Evolutionary conservation across 2,888 invertebrate species (phyloP), one percentile per base, ranked within the genome.

Genomic region (Baronia brevicornis): DNA sequence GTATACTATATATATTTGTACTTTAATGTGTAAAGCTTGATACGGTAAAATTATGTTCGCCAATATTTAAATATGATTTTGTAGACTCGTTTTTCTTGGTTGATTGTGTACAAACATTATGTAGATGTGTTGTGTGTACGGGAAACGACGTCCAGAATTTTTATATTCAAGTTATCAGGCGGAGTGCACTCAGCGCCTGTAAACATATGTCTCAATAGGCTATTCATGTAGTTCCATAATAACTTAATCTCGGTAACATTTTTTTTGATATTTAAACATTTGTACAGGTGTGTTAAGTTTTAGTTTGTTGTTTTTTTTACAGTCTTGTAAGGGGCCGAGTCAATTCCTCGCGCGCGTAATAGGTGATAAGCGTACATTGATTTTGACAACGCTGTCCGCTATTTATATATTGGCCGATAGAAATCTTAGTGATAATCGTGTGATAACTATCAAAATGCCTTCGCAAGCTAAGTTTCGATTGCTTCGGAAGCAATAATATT

Each of bases 241-340:
- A 43, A 34, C 33, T 52, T 50, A 62, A 63, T 63, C 54, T 63
- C 59, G 51, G 48, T 54, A 60, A 51, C 43, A 54, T 58, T 48
- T 40, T n/a, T 46, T 47, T 49, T 55, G 48, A 66, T 61, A 68
- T 72, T 70, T 63, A 63, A 67, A 56, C 54, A 65, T 67, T 67
- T 79, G 72, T 77, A 68, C 73, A 75, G 63, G 58, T 63, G 60
- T 59, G 66, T 69, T 74, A 70, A 71, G 73, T 74, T 72, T 69
- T 71, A 67, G 59, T 68, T 69, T 58, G 51, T 52, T 51, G 54
- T 54, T 53, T 60, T 53, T 51, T 55, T 54, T 39, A 28, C 26
- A 38, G 38, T 57, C 68, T 69, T 66, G 60, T 53, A 67, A 58
- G 74, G 80, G 80, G 68, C 54, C 56, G 61, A 51, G 68, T 79